These are phyloP conservation scores for Rhadina sibilatrix DNA, from an alignment of 2,113 vertebrate species.

Conservation along the genomic window DNA sequence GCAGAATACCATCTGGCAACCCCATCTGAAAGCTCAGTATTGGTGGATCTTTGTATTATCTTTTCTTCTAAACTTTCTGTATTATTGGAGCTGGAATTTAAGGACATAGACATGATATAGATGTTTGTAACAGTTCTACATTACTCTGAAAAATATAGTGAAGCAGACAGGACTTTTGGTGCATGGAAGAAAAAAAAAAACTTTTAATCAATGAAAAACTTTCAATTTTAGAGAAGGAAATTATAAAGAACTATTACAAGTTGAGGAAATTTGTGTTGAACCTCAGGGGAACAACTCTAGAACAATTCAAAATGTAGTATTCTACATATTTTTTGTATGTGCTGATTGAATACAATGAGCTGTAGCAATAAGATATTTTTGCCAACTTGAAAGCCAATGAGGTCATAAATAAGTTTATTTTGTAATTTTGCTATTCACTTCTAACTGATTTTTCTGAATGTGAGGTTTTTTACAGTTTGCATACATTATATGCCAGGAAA, in stretches of 20 bases:
- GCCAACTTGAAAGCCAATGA: neutral
- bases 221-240: neutral
- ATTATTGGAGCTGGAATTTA: neutral
- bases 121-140: neutral
- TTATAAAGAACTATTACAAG: neutral
- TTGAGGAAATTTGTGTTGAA: neutral
- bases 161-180: neutral
- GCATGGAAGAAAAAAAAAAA: neutral
- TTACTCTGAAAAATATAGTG: neutral
- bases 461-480: neutral
- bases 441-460: neutral
- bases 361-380: neutral
- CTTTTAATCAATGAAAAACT: neutral
- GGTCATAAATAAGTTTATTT: neutral
- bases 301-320: neutral
- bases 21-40: neutral
- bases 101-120: neutral
- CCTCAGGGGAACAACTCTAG: neutral
- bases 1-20: neutral
- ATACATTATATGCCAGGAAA: neutral
- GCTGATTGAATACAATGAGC: neutral
- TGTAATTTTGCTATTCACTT: neutral
- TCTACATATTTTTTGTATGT: neutral
- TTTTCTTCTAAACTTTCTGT: neutral
- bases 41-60: neutral